phyloP scores from a whole-genome alignment of 1,140 invertebrate species.

The Teleopsis dalmanni region DNA sequence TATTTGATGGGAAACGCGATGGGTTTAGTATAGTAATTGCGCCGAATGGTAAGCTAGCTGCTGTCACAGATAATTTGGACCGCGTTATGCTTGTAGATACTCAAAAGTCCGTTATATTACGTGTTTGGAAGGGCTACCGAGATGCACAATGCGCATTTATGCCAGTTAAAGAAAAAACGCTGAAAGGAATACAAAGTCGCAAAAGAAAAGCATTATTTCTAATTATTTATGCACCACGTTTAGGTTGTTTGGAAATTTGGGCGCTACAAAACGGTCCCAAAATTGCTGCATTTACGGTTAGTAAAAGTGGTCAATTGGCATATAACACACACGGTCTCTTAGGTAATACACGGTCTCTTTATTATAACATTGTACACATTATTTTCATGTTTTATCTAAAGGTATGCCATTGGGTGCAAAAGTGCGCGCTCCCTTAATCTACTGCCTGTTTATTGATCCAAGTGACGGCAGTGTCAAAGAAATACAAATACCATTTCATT shows the following conservation, averaged over 20 bases:
- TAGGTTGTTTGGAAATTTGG: constrained; percentile 82
- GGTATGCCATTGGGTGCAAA: constrained; percentile 34
- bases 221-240: constrained; percentile 76
- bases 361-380: background rate
- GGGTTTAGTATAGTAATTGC: constrained; percentile 67
- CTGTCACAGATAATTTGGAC: constrained; percentile 77
- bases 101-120: constrained; percentile 64
- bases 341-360: constrained; percentile 49
- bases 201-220: constrained; percentile 62
- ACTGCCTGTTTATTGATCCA: constrained; percentile 74
- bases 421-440: constrained; percentile 54
- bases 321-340: constrained; percentile 74
- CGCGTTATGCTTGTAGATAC: constrained; percentile 80
- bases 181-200: constrained; percentile 38
- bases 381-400: background rate
- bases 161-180: constrained; percentile 37
- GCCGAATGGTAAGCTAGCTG: constrained; percentile 71
- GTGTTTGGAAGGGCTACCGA: constrained; percentile 91
- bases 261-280: constrained; percentile 75
- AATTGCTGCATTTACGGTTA: constrained; percentile 82
- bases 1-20: constrained; percentile 73
- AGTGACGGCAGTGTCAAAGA: constrained; percentile 68
- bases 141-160: constrained; percentile 90
- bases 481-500: constrained; percentile 83
- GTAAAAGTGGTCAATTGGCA: constrained; percentile 69